Evolutionary conservation across 1,140 invertebrate species (phyloP).

Genomic region (Drosophila kepulauana): DNA sequence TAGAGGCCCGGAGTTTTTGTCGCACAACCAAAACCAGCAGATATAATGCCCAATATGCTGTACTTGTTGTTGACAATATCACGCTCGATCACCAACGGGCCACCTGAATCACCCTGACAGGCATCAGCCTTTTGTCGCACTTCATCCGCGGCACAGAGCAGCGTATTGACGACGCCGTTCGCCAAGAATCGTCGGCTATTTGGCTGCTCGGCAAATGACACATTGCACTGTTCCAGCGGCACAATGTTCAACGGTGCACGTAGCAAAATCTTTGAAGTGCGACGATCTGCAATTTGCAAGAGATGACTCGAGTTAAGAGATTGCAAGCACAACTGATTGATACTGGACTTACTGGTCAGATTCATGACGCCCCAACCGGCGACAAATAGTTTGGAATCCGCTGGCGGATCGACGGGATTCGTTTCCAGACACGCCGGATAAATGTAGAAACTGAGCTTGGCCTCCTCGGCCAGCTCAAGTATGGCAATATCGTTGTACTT

Average conservation of each 20-base stretch:
- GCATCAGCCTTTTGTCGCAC: conserved; percentile 86
- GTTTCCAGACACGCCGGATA: conserved; percentile 72
- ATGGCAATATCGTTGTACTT: conserved; percentile 78
- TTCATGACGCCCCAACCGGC: conserved; percentile 75
- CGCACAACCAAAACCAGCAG: conserved; percentile 89
- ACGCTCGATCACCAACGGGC: conserved; percentile 86
- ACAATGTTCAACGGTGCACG: conserved; percentile 64
- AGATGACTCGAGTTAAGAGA: no score
- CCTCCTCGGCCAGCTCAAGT: conserved; percentile 56
- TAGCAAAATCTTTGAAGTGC: conserved; percentile 62
- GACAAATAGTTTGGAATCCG: conserved; percentile 47
- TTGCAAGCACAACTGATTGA: no score
- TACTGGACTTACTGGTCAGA: conserved; percentile 56
- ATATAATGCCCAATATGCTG: conserved; percentile 87
- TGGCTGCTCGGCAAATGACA: conserved; percentile 27
- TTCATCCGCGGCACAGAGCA: conserved; percentile 87
- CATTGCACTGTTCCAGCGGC: conserved; percentile 54
- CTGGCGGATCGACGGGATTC: conserved; percentile 50
- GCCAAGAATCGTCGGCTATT: conserved; percentile 18
- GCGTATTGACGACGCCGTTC: conserved; percentile 62
- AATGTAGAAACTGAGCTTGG: conserved; percentile 22
- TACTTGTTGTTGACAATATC: conserved; percentile 50
- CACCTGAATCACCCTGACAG: conserved; percentile 89
- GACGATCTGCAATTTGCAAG: conserved; percentile 33
- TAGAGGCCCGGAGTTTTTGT: conserved; percentile 88